phyloP scores from a whole-genome alignment of 2,888 invertebrate genomes.

The Lymantria monacha region DNA sequence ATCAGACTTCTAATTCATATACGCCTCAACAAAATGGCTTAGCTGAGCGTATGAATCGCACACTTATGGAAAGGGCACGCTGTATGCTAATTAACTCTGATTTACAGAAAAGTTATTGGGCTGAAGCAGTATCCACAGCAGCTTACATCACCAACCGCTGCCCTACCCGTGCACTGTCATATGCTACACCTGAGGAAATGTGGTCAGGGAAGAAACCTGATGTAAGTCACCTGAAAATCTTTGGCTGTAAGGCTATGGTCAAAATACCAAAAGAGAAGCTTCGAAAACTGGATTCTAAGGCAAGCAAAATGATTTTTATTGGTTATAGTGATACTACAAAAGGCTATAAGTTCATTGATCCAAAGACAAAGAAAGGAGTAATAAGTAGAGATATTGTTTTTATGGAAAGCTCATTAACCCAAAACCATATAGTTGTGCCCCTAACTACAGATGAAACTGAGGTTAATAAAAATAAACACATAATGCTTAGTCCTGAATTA shows the following conservation, averaged over 20 bases:
- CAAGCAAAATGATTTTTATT: slow-evolving; percentile 6
- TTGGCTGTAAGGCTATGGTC: slow-evolving; percentile 6
- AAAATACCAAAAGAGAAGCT: slow-evolving; percentile 7
- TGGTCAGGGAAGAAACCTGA: slow-evolving; percentile 7
- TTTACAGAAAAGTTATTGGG: slow-evolving; percentile 1
- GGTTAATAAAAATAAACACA: neutral
- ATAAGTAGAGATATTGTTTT: slow-evolving; percentile 17
- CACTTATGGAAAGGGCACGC: slow-evolving; percentile 1
- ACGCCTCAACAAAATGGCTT: slow-evolving; percentile 1
- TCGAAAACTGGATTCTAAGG: slow-evolving; percentile 1
- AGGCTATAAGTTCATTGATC: slow-evolving; percentile 10
- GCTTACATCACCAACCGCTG: slow-evolving; percentile 1
- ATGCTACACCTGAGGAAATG: slow-evolving; percentile 3
- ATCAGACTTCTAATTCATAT: slow-evolving; percentile 2
- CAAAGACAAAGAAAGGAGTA: slow-evolving; percentile 6
- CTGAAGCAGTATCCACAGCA: slow-evolving; percentile 1
- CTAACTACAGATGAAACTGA: neutral
- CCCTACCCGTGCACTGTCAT: slow-evolving; percentile 2
- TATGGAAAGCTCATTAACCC: slow-evolving; percentile 7
- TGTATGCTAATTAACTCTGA: slow-evolving; percentile 2
- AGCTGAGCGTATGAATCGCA: slow-evolving; percentile 1
- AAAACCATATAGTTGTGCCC: neutral
- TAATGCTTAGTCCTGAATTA: neutral
- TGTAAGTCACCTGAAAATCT: slow-evolving; percentile 3
- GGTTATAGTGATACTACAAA: slow-evolving; percentile 13